Evolutionary conservation across 2,113 vertebrate species (phyloP).

Genomic region (Pelusios castaneus): DNA sequence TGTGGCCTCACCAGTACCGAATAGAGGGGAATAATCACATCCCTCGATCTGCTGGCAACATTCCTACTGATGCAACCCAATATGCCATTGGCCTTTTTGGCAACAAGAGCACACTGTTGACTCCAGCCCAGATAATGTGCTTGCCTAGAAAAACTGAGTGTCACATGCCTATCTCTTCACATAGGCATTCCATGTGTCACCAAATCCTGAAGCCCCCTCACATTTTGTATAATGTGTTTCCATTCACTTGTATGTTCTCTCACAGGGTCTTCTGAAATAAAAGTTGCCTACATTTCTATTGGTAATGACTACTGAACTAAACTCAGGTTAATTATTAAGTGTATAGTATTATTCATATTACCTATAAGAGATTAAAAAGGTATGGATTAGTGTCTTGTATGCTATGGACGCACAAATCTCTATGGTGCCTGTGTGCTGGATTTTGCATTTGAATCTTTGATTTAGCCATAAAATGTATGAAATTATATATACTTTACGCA

Average conservation of each 20-base stretch:
- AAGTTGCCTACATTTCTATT: background rate
- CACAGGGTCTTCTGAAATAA: background rate
- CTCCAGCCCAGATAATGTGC: background rate
- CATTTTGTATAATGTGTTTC: background rate
- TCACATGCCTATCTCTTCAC: background rate
- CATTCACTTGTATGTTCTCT: background rate
- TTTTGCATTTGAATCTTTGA: slow-evolving; percentile 23
- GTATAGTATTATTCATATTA: background rate
- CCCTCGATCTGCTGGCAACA: too few species aligned
- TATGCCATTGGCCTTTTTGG: too few species aligned
- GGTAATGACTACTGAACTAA: background rate
- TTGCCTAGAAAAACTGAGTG: background rate
- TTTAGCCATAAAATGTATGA: slow-evolving; percentile 29
- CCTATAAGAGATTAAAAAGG: background rate
- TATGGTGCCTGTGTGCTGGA: slow-evolving; percentile 7
- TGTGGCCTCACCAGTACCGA: too few species aligned
- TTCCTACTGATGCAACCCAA: too few species aligned
- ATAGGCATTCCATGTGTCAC: background rate
- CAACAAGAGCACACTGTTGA: too few species aligned
- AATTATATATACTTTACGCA: background rate
- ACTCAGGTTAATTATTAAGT: background rate
- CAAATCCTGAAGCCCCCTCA: background rate
- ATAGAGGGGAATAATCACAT: too few species aligned
- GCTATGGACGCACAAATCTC: background rate
- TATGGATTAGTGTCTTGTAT: background rate